Base-by-base conservation (phyloP, 2,113 vertebrate genomes). In the Gavialis gangeticus region DNA sequence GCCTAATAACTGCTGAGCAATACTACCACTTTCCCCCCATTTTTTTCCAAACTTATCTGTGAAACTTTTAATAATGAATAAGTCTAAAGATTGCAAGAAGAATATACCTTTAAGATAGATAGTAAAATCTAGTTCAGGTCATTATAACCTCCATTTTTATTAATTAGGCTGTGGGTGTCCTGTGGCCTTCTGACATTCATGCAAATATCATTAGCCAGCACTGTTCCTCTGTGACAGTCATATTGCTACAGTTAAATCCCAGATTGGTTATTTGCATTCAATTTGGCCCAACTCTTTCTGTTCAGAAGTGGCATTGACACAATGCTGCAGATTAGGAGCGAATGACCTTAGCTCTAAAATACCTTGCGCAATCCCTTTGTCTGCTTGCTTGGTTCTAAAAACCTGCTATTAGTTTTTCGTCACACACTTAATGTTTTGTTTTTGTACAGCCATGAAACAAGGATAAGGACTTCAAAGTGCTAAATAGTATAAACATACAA, bases 121-220 rank as follows among this genome's bases (percentile, higher is more conserved):
- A 95, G 16, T 87, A 92, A 97, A 96, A 95, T 84, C 75, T 79
- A 78, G 34, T 96, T 91, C 84, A 93, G 75, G 92, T 94, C 90
- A 96, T 91, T 95, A 90, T 92, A 98, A 97, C 88, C 96, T 96
- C 96, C 97, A 95, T 93, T 92, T 55, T 92, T 97, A 79, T 92
- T 98, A 98, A 97, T 97, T 96, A 97, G 94, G 88, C 92, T 94
- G 96, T 94, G 89, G 91, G 91, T 97, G 96, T 97, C 96, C 94
- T 91, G 66, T 93, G 92, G 14, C 93, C 75, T 97, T 96, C 62
- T 97, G 95, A 92, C 94, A 96, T 88, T 96, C 96, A 95, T 97
- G 97, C 91, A 95, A 97, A 96, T 97, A 97, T 96, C 95, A 96
- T 98, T 97, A 98, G 66, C 79, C 83, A 95, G 25, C 34, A 95